Conservation (phyloP, 53 echinoderm and acorn worm species). For the Zoroaster sp. region DNA sequence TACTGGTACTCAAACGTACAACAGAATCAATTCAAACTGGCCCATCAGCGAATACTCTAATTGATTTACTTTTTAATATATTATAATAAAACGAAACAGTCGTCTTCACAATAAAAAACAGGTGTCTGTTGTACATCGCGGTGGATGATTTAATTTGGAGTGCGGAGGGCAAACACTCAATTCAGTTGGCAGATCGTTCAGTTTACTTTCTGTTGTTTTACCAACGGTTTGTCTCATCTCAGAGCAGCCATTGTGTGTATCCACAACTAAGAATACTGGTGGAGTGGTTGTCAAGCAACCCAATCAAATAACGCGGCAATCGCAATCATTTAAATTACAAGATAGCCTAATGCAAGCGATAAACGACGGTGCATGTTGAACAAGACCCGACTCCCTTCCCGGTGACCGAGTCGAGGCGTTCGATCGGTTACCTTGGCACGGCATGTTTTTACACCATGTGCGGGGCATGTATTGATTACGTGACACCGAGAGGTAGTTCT, state of each 20-base stretch:
- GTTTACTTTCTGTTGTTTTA: slow-evolving; percentile 27
- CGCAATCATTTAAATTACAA: not conserved
- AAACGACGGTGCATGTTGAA: not conserved
- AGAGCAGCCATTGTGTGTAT: not conserved
- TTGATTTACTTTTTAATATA: not conserved
- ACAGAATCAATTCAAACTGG: not conserved
- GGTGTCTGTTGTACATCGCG: not conserved
- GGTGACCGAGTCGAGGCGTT: not conserved
- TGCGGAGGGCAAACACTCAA: slow-evolving; percentile 31
- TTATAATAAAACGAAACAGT: not conserved
- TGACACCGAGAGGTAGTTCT: not conserved
- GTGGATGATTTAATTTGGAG: slow-evolving; percentile 32
- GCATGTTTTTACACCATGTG: not conserved
- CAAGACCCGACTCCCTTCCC: not conserved
- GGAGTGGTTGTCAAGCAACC: not conserved
- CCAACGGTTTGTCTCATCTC: not conserved
- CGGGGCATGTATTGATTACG: not conserved
- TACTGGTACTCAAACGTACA: not conserved
- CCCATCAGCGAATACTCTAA: not conserved
- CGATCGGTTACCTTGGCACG: not conserved
- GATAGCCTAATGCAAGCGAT: not conserved
- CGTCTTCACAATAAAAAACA: not conserved
- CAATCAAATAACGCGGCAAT: not conserved
- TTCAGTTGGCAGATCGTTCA: slow-evolving; percentile 19
- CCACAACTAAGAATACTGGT: not conserved